Base-by-base conservation (phyloP, 2,797 vertebrate genomes). In the Microchirus variegatus region DNA sequence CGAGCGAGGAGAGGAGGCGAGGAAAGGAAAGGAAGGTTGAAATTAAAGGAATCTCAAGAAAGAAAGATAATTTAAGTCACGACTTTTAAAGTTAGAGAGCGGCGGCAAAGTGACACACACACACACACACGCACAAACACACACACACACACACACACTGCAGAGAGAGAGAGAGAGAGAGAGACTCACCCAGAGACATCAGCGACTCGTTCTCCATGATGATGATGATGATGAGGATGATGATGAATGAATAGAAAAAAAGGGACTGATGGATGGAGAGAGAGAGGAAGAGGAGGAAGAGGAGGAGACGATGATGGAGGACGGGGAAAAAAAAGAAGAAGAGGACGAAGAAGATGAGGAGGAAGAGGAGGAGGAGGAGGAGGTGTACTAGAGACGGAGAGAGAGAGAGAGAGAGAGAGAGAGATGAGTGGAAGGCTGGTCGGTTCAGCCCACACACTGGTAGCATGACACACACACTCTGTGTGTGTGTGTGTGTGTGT, bases 401-500 rank as follows among this genome's bases (percentile, higher is more conserved):
- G 70, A 57, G 53, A 46, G 62, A 45, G 48, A 43, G 60, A 35
- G 73, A 60, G 73, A 22, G 77, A 80, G 83, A 69, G 78, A 70
- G 56, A 84, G 81, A 86, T 81, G 83, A 89, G 87, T 85, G 84
- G 87, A 89, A 85, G 80, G 87, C 82, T 87, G 81, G 69, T 83
- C 75, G 83, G 70, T 71, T 86, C 89, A 88, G 84, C 89, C 89
- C 87, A 88, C 89, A 87, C 89, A 90, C 86, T 88, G 86, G 78
- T 63, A 83, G 82, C 81, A 85, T 86, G 81, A 85, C 85, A 87
- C 86, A 89, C 85, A 67, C 80, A 41, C 60, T 50, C 63, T 36
- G 60, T 63, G 59, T 56, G 63, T 65, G 55, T 61, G 53, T 65
- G 67, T 69, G 80, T 42, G 52, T 59, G 84, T 16, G 75, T 76